A percentile compares a stretch with the other conserved stretches of the same genome.
These are phyloP conservation scores for Drosophila melanosoma DNA, from an alignment of 2,888 invertebrate species.

Conservation along the genomic window DNA sequence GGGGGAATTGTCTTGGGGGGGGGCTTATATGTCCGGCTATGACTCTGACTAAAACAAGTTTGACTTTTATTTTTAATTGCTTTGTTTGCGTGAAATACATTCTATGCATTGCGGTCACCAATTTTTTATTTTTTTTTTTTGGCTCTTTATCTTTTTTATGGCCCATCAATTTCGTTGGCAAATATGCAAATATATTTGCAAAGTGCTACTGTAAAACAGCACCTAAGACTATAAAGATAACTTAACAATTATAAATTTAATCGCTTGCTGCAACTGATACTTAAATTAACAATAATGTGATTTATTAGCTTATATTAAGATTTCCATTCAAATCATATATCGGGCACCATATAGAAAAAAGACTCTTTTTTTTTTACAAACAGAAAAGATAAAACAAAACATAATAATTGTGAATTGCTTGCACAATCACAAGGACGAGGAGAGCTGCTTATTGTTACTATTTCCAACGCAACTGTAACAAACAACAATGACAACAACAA, in stretches of 20 bases:
- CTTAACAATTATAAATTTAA: conserved; percentile 15
- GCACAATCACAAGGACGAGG: conserved; percentile 49
- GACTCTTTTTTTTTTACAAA: conserved; percentile 29
- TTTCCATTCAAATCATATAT: not conserved
- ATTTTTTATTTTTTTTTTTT: conserved; percentile 26
- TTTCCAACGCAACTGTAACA: conserved; percentile 55
- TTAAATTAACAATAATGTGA: not conserved
- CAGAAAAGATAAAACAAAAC: conserved; percentile 7
- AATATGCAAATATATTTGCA: conserved; percentile 16
- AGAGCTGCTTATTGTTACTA: conserved; percentile 43
- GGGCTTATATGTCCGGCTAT: conserved; percentile 67
- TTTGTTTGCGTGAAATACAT: conserved; percentile 39
- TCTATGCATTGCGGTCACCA: conserved; percentile 56
- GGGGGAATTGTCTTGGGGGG: not conserved
- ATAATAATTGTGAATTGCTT: conserved; percentile 40
- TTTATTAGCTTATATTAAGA: not conserved
- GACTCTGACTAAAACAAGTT: conserved; percentile 61
- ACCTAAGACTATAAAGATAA: conserved; percentile 23
- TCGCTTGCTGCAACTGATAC: conserved; percentile 4
- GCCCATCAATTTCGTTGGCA: conserved; percentile 45
- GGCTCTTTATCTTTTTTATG: conserved; percentile 30
- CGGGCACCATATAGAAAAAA: not conserved
- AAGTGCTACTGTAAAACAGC: conserved; percentile 10
- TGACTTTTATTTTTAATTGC: conserved; percentile 32
- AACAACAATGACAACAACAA: conserved; percentile 53